phyloP scores from a whole-genome alignment of 2,113 vertebrate species.

The Eira barbara region DNA sequence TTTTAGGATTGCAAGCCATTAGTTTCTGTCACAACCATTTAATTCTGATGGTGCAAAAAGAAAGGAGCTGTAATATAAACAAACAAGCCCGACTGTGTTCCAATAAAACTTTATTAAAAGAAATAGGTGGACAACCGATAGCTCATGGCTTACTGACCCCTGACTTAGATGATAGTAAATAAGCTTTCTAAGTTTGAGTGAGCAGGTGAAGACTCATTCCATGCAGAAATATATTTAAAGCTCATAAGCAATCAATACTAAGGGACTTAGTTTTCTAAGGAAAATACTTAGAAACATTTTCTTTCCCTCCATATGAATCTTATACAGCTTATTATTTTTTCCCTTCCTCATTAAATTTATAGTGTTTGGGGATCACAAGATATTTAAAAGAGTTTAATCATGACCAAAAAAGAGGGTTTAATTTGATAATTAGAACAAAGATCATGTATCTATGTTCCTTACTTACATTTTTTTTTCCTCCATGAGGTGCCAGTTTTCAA shows the following conservation, averaged over 20 bases:
- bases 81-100: neutral
- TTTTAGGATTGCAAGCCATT: neutral
- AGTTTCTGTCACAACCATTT: neutral
- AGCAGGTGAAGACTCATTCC: neutral
- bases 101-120: neutral
- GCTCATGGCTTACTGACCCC: neutral
- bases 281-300: slow-evolving; percentile 11
- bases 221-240: neutral
- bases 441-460: neutral
- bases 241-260: neutral
- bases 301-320: neutral
- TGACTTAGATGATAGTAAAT: neutral
- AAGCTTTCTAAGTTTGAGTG: neutral
- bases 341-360: neutral
- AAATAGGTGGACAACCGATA: neutral
- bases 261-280: neutral
- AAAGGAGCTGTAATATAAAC: neutral
- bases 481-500: neutral
- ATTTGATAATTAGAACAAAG: slow-evolving; percentile 18
- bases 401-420: neutral
- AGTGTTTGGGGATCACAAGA: neutral
- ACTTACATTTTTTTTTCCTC: neutral
- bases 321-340: neutral
- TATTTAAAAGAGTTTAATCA: neutral
- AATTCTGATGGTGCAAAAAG: neutral